A percentile compares a stretch with the other conserved stretches of the same genome.
Evolutionary conservation across 2,113 vertebrate species (phyloP).

Genomic region (Columba livia): DNA sequence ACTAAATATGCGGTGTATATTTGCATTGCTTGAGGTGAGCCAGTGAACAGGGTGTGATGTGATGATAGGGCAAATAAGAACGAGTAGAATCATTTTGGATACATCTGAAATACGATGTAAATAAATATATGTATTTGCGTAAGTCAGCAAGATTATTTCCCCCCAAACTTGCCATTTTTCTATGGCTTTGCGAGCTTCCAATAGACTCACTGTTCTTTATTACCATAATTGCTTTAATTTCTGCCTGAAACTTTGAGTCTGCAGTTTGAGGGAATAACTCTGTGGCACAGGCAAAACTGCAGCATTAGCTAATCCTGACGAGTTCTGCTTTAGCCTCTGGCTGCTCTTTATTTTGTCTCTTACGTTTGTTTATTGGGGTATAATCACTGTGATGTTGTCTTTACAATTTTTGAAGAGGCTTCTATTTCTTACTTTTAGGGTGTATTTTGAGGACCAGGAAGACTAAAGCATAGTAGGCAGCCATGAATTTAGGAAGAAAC

Average conservation of each 20-base stretch:
- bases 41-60: not conserved
- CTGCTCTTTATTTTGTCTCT: not conserved
- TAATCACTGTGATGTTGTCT: not conserved
- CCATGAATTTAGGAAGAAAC: not conserved
- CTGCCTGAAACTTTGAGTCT: not conserved
- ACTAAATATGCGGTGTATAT: not conserved
- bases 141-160: not conserved
- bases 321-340: not conserved
- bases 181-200: not conserved
- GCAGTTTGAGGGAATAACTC: not conserved
- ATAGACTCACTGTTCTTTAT: not conserved
- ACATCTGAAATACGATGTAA: fast-evolving
- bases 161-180: not conserved
- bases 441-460: not conserved
- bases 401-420: not conserved
- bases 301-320: not conserved
- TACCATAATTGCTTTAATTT: not conserved
- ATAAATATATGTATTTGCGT: not conserved
- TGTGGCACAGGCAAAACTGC: not conserved
- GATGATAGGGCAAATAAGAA: not conserved
- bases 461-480: not conserved
- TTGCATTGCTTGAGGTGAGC: not conserved
- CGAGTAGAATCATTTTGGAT: not conserved
- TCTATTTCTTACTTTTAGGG: not conserved
- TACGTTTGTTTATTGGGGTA: not conserved